Evolutionary conservation across 2,113 vertebrate genomes (phyloP), one percentile per base, ranked within the genome.

Genomic region (Plotosus lineatus): DNA sequence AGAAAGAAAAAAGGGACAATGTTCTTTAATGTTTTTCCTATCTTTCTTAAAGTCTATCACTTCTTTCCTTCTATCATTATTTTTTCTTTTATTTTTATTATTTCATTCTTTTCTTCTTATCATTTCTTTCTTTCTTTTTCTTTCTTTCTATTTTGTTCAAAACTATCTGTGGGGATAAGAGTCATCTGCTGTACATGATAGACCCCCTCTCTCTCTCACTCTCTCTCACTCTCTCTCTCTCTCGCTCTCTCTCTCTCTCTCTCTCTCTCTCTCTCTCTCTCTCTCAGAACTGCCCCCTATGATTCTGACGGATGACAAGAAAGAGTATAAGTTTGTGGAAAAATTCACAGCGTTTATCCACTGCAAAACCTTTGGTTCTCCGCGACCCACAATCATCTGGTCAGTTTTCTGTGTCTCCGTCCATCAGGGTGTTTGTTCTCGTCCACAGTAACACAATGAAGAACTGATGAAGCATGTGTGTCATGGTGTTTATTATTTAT

Each of bases 361-460:
- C 78, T 97, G 96, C 83, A 88, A 86, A 9, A 84, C 91, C 26
- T 97, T 97, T 0, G 96, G 95, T 0, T 95, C 94, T 0, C 96
- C 96, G 0, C 88, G 88, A 15, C 95, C 96, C 5, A 89, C 85
- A 0, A 28, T 96, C n/a, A 85, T 86, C 72, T 97, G 96, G 96
- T 97, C 84, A 93, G 94, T 28, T 17, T 44, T 58, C n/a, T 17
- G 36, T 42, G 10, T 33, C 44, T 50, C 14, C 33, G 40, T 48
- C 15, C 38, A 7, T 19, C 68, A 19, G 31, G 36, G 19, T 23
- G 10, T 51, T 23, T 11, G 36, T 36, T 53, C 48, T 53, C 15
- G 23, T 14, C 28, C 68, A 44, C 21, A n/a, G 26, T 17, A 26
- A 46, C 36, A 58, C 58, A 61, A 15, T 19, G 1, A 33, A 11